Evolutionary conservation across 1,140 invertebrate genomes (phyloP).

Genomic region (Vanessa tameamea): DNA sequence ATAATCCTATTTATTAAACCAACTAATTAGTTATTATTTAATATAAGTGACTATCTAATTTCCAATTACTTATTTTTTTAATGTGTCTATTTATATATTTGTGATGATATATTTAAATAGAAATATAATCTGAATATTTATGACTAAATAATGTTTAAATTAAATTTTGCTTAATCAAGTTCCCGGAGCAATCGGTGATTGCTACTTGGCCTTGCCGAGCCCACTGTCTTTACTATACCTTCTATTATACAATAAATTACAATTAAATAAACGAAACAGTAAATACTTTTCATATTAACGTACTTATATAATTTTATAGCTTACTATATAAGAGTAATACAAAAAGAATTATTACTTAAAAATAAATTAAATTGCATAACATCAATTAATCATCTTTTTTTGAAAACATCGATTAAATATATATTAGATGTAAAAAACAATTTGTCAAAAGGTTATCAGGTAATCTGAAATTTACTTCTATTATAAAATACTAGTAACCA

Average conservation of each 20-base stretch:
- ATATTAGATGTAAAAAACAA: no score
- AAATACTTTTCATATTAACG: background rate
- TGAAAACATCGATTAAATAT: no score
- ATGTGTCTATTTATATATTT: background rate
- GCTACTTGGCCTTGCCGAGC: constrained; percentile 22
- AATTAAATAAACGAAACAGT: background rate
- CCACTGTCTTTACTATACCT: background rate
- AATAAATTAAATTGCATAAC: background rate
- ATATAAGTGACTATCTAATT: no score
- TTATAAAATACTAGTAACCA: background rate
- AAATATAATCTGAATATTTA: background rate
- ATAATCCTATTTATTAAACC: no score
- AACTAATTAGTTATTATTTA: no score
- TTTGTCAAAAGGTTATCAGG: no score
- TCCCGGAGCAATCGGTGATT: constrained; percentile 26
- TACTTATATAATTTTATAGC: background rate
- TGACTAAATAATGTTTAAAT: constrained; percentile 5
- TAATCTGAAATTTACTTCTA: background rate
- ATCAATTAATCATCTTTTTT: no score
- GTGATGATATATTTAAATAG: background rate
- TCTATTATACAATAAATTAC: background rate
- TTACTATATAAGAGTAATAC: background rate
- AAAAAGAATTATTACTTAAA: background rate
- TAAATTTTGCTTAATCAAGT: constrained; percentile 12
- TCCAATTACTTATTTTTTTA: background rate